phyloP scores from a whole-genome alignment of 2,888 invertebrate genomes.

The Ferdinandea cuprea region DNA sequence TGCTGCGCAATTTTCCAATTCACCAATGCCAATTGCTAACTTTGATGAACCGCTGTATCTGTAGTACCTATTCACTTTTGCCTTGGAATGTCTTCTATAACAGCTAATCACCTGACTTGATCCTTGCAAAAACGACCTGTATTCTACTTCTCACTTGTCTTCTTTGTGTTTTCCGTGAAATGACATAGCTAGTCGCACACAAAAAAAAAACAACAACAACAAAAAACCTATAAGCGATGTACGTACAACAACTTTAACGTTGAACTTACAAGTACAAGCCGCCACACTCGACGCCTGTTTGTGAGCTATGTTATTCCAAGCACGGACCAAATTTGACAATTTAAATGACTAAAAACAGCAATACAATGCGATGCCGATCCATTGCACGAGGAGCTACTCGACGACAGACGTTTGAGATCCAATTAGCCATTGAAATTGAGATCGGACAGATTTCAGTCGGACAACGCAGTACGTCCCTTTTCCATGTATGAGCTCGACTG shows the following conservation, averaged over 20 bases:
- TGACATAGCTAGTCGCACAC: slow-evolving; percentile 37
- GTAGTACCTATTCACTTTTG: too few relatives aligned
- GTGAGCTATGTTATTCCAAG: slow-evolving; percentile 58
- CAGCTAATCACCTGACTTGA: slow-evolving; percentile 23
- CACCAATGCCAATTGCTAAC: neutral
- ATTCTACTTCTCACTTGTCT: slow-evolving; percentile 32
- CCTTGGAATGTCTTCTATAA: slow-evolving; percentile 8
- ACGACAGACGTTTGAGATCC: slow-evolving; percentile 64
- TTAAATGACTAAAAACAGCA: slow-evolving; percentile 73
- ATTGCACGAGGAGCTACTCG: slow-evolving; percentile 45
- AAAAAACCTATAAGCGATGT: neutral
- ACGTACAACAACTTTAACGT: slow-evolving; percentile 18
- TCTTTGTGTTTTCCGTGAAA: slow-evolving; percentile 47
- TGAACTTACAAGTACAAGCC: slow-evolving; percentile 30
- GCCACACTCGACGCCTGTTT: slow-evolving; percentile 31
- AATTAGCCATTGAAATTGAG: slow-evolving; percentile 73
- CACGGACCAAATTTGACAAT: slow-evolving; percentile 73
- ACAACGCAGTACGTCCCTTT: slow-evolving; percentile 25
- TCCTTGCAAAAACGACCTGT: slow-evolving; percentile 4
- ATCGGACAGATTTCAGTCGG: slow-evolving; percentile 61
- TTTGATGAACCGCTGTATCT: neutral
- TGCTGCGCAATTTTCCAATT: neutral
- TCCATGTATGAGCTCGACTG: neutral
- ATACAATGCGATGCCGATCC: slow-evolving; percentile 69
- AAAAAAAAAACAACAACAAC: slow-evolving; percentile 22